Evolutionary conservation across 2,797 vertebrate species (phyloP), one percentile per base, ranked within the genome.

Genomic region (Sus cebifrons): DNA sequence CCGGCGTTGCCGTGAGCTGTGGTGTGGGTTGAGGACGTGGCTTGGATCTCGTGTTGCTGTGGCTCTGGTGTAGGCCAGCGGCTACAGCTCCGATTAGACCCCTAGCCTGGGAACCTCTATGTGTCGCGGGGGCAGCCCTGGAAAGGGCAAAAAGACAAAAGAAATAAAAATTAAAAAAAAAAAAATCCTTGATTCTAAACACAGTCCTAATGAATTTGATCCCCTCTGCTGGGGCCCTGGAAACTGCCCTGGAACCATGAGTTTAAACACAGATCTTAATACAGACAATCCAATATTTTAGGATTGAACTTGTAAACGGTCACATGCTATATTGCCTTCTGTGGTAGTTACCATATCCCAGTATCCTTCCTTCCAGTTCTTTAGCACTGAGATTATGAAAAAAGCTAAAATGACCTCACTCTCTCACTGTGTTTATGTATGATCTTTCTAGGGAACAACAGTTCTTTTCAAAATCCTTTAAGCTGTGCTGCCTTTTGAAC

Each of bases 401-500:
- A 81, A 73, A 62, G 36, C 44, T n/a, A n/a, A 60, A 44, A 60
- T 3, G 62, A 86, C 54, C 29, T 86, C 29, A 58, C 21, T 85
- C 64, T 71, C 13, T 75, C 16, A 49, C 44, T 49, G 6, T 64
- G 36, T 75, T 54, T 83, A 10, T 1, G 1, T 40, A n/a, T 73
- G 52, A 58, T 83, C 62, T 75, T 54, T 70, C 9, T 64, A 73
- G 81, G 52, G 5, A 82, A 58, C 32, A 89, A 8, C 52, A 58
- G 0, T 91, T 84, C 71, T 89, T 78, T 73, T 54, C 21, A 85
- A 87, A 44, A 36, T 64, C 52, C 20, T 62, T 95, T 94, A 85
- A 94, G n/a, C 18, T 81, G 44, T 86, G 79, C 44, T 40, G 62
- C 71, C 29, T 90, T 71, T 85, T 95, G 44, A 94, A 60, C 27